Percentiles rank a stretch among this genome's conserved stretches.
Conservation (phyloP, 2,888 invertebrate species). For the Lochmaea crataegi region DNA sequence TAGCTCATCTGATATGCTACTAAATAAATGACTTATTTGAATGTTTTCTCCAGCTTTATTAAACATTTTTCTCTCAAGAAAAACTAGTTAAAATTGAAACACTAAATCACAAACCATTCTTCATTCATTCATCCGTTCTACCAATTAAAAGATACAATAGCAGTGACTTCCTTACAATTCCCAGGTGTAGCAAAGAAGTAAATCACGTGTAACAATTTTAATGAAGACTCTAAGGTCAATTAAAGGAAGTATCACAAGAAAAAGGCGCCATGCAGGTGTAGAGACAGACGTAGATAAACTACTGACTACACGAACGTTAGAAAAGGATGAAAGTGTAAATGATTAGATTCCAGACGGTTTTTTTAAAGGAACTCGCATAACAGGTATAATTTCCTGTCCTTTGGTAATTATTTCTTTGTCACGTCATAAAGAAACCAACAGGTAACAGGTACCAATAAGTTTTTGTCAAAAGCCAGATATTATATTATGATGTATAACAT, state of each 20-base stretch:
- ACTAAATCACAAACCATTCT: constrained; percentile 8
- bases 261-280: constrained; percentile 53
- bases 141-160: constrained; percentile 37
- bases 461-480: constrained; percentile 30
- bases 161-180: constrained; percentile 37
- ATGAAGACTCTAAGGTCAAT: constrained; percentile 57
- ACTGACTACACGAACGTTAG: constrained; percentile 32
- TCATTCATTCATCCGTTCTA: constrained; percentile 27
- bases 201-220: constrained; percentile 55
- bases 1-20: no score
- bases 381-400: constrained; percentile 58
- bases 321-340: constrained; percentile 51
- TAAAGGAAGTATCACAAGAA: constrained; percentile 58
- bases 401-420: constrained; percentile 60
- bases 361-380: constrained; percentile 57
- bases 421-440: constrained; percentile 56
- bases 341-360: constrained; percentile 62
- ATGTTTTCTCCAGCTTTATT: background rate
- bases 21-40: no score
- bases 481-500: constrained; percentile 18
- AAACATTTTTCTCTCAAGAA: no score
- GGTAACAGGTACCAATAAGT: constrained; percentile 23
- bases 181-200: constrained; percentile 50
- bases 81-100: background rate
- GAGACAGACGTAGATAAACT: constrained; percentile 45